A percentile compares a stretch with the other conserved stretches of the same genome.
Evolutionary conservation across 2,797 vertebrate species (phyloP).

Genomic region (Petrocephalus schoutedeni): DNA sequence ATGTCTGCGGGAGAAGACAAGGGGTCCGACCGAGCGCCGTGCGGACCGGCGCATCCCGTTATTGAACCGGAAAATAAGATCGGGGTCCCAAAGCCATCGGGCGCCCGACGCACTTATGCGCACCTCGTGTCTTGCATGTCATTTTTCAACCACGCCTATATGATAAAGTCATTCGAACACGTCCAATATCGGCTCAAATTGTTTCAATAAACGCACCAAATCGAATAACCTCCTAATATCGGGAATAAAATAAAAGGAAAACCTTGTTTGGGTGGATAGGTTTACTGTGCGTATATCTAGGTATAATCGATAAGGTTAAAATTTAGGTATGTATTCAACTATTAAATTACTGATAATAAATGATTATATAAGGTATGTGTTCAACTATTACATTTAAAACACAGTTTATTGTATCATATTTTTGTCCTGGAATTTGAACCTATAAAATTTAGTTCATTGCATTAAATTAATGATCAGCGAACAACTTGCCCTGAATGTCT

Average conservation of each 20-base stretch:
- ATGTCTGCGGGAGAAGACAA: slow-evolving; percentile 18
- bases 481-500: background rate
- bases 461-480: background rate
- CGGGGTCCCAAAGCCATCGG: background rate
- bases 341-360: background rate
- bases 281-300: background rate
- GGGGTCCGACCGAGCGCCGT: background rate
- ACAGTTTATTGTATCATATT: background rate
- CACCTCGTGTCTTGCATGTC: background rate
- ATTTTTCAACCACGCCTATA: background rate
- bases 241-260: background rate
- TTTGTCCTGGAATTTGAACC: background rate
- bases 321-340: background rate
- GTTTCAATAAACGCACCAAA: background rate
- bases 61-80: background rate
- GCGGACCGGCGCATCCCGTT: background rate
- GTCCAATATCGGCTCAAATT: background rate
- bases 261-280: no score
- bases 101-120: background rate
- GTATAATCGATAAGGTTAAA: background rate
- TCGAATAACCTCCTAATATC: background rate
- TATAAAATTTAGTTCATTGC: background rate
- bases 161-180: no score
- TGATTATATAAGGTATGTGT: background rate
- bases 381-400: background rate